Evolutionary conservation across 2,888 invertebrate species (phyloP), one percentile per base, ranked within the genome.

Genomic region (Chaitophorus viminalis): DNA sequence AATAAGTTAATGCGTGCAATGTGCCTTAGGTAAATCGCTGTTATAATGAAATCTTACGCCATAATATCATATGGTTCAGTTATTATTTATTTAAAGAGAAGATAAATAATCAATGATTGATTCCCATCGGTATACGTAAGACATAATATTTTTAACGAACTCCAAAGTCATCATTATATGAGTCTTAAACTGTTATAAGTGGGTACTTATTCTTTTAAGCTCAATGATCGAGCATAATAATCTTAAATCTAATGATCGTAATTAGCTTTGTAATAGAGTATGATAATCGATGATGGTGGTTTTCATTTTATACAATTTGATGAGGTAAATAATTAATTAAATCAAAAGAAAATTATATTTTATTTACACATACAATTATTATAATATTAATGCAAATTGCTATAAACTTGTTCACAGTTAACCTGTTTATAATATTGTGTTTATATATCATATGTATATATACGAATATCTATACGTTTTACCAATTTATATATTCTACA

Each of bases 71-170:
- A 36, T 31, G n/a, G 77, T 52, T 18, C 52, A 39, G 60, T 74
- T 60, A 75, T 75, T 75, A 39, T 75, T 83, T 52, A 72, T 82
- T 70, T 82, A 25, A 72, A 33, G 25, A 17, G 21, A 83, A 31
- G 3, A 39, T 31, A 36, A 54, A 36, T 54, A 83, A 83, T 29
- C 33, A 54, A 83, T 39, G 60, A 83, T 75, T 60, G 14, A 82
- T 74, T 82, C 18, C 33, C 54, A 52, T 18, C 33, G 33, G 29
- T n/a, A 29, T 8, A 11, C 25, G 11, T 68, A 68, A 25, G 68
- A 68, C 68, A n/a, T 21, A 68, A 29, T 46, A 76, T 46, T 75
- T 39, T 75, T 39, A 39, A 36, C 25, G 72, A 72, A 36, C 36
- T 18, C 36, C 60, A 60, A 11, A n/a, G 25, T 68, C 9, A 68